Evolutionary conservation across 2,888 invertebrate species (phyloP).

Genomic region (Lasioglossum pauxillum): DNA sequence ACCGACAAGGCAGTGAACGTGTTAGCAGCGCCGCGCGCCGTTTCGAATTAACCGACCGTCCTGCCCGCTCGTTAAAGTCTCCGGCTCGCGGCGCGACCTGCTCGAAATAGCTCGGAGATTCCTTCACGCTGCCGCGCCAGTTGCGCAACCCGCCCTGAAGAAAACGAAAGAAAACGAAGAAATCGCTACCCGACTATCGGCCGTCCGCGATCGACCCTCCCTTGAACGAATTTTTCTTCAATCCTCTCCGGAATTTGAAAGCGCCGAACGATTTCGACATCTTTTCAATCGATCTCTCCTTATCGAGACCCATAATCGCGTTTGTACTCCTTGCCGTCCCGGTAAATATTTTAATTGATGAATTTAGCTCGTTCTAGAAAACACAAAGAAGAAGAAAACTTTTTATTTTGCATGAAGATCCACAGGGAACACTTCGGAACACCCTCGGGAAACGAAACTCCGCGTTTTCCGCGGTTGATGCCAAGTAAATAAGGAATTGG

Average conservation of each 20-base stretch:
- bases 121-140: slow-evolving; percentile 40
- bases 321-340: neutral
- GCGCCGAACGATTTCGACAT: neutral
- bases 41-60: slow-evolving; percentile 62
- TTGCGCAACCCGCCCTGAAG: slow-evolving; percentile 35
- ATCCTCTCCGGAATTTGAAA: neutral
- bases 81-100: slow-evolving; percentile 17
- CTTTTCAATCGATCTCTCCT: neutral
- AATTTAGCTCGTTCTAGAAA: no score
- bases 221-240: neutral
- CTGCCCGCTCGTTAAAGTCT: slow-evolving; percentile 66
- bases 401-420: neutral
- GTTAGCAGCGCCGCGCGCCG: slow-evolving; percentile 26
- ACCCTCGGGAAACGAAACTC: neutral
- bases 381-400: no score
- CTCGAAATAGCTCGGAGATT: slow-evolving; percentile 52
- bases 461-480: neutral
- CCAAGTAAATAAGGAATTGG: neutral
- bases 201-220: neutral
- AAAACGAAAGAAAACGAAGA: slow-evolving; percentile 26
- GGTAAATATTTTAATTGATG: neutral
- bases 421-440: no score
- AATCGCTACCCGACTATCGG: slow-evolving; percentile 21
- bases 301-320: neutral
- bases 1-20: neutral